Evolutionary conservation across 2,888 invertebrate genomes (phyloP).

Genomic region (Scotopteryx bipunctaria): DNA sequence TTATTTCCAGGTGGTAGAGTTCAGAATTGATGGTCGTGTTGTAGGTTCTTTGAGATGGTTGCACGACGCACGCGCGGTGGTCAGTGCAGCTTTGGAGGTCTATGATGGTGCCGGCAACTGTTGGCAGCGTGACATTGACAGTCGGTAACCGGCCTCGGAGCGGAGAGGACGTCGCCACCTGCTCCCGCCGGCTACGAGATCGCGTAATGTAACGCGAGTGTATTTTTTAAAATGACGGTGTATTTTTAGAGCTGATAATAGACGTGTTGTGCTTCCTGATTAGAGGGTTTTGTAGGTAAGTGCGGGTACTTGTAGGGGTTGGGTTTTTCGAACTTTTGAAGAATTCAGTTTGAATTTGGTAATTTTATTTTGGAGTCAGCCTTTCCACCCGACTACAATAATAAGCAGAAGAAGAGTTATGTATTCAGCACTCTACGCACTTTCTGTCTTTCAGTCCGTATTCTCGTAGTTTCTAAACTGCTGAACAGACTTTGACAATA

Average conservation of each 20-base stretch:
- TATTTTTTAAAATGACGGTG: conserved; percentile 43
- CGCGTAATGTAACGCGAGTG: conserved; percentile 36
- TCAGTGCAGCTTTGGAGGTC: conserved; percentile 65
- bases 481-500: too few relatives aligned
- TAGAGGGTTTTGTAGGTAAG: conserved; percentile 48
- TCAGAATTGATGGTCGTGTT: conserved; percentile 41
- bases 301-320: conserved; percentile 33
- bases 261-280: conserved; percentile 43
- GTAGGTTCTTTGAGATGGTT: conserved; percentile 51
- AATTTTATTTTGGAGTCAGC: conserved; percentile 24
- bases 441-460: too few relatives aligned
- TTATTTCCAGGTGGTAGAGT: conserved; percentile 37
- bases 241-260: conserved; percentile 33
- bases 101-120: conserved; percentile 54
- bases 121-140: conserved; percentile 53
- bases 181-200: conserved; percentile 22
- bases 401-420: too few relatives aligned
- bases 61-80: conserved; percentile 68
- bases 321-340: conserved; percentile 4
- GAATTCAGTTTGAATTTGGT: conserved; percentile 21
- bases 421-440: too few relatives aligned
- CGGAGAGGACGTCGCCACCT: conserved; percentile 51
- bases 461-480: too few relatives aligned
- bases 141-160: conserved; percentile 63
- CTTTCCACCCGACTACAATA: too few relatives aligned